Base-by-base conservation (phyloP, 2,797 vertebrate genomes). In the Melanogrammus aeglefinus region DNA sequence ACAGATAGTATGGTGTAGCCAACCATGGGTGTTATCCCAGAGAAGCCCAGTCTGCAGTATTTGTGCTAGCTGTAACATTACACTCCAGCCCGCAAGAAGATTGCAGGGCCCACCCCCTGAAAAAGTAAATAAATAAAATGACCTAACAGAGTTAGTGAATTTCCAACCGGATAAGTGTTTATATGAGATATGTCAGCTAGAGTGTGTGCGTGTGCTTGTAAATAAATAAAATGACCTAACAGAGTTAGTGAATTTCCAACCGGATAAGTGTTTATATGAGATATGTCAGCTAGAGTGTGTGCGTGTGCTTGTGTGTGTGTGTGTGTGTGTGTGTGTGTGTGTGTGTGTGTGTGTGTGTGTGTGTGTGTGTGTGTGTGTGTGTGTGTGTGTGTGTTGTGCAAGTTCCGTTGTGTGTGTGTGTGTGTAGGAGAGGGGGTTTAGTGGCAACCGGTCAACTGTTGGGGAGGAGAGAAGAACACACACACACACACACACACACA, bases 401-500 rank as follows among this genome's bases (percentile, higher is more conserved):
- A n/a, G n/a, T n/a, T n/a, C n/a, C n/a, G n/a, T n/a, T 66, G 63
- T 69, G 63, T 27, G 63, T 69, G 63, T 69, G 66, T 69, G 69
- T 12, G 69, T 70, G 69, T 70, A 14, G 9, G 69, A 9, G 27
- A 70, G 29, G 36, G 6, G 21, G 71, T 27, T 70, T 69, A 27
- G 63, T 63, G 57, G 57, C 57, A 63, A 21, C 57, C 16, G 57
- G 16, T 63, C 57, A 63, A 63, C n/a, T 63, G 57, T 63, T 24
- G 16, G 63, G 39, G 44, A 13, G 44, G 16, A 51, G 44, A 51
- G 44, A 51, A 21, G 51, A 57, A 69, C 21, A 24, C 6, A 27
- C 21, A 73, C 44, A 78, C 38, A 74, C 78, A 83, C 77, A 80
- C 71, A 72, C 47, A 57, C 70, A 73, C 1, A 76, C 3, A 7